These are phyloP conservation scores for Aplodontia rufa DNA, from an alignment of 2,113 vertebrate genomes.

Conservation along the genomic window DNA sequence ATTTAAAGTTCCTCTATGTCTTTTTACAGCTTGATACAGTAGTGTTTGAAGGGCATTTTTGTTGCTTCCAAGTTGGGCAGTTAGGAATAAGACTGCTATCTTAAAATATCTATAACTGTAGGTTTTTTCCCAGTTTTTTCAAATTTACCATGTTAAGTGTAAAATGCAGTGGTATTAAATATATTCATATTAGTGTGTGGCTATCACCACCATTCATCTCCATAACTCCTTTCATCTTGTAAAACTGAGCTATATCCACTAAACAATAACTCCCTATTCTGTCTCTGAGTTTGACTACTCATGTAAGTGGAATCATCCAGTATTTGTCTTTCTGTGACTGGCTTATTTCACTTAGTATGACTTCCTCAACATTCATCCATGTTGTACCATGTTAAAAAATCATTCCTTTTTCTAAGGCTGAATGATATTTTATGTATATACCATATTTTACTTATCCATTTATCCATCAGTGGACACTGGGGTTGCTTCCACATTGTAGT, in stretches of 20 bases:
- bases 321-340: background rate
- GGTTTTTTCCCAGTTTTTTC: background rate
- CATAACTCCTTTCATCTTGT: background rate
- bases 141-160: background rate
- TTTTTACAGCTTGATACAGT: slow-evolving; percentile 1
- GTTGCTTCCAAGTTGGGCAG: background rate
- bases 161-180: background rate
- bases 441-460: background rate
- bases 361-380: background rate
- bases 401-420: background rate
- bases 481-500: background rate
- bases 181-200: background rate
- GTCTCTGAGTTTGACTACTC: background rate
- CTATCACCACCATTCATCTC: background rate
- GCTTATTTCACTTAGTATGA: background rate
- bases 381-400: background rate
- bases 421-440: background rate
- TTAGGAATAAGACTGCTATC: background rate
- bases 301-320: background rate
- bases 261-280: background rate
- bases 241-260: background rate
- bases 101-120: background rate
- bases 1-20: background rate
- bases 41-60: background rate
- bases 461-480: background rate